Evolutionary conservation across 2,113 vertebrate species (phyloP).

Genomic region (Mesocricetus auratus): DNA sequence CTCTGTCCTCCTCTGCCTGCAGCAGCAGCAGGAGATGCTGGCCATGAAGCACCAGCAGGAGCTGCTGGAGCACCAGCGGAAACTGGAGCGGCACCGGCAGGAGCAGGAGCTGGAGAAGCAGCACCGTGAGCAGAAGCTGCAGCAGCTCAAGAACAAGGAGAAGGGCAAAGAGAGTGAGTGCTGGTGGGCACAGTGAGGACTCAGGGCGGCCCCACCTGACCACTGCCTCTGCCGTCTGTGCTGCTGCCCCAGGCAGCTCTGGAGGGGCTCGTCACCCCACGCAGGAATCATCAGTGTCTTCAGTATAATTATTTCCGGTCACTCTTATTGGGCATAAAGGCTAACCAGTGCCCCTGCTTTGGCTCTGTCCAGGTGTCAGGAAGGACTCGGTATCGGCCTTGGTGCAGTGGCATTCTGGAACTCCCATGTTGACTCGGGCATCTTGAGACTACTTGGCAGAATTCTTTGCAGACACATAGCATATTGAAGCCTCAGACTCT

Average conservation of each 20-base stretch:
- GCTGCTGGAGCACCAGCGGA: slow-evolving; percentile 97
- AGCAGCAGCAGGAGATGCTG: slow-evolving; percentile 98
- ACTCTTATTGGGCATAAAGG: neutral
- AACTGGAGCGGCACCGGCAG: slow-evolving; percentile 95
- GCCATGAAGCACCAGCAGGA: slow-evolving; percentile 99
- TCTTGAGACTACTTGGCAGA: neutral
- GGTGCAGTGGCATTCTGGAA: neutral
- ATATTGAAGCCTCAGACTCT: slow-evolving; percentile 36
- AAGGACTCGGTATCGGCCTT: slow-evolving; percentile 31
- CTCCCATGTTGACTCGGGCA: neutral
- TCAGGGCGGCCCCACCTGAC: neutral
- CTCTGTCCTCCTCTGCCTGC: neutral
- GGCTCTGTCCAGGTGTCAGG: slow-evolving; percentile 64
- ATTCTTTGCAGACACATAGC: slow-evolving; percentile 68
- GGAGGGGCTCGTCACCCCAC: neutral
- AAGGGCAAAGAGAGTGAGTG: slow-evolving; percentile 97
- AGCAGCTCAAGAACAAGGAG: slow-evolving; percentile 98
- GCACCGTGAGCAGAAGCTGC: slow-evolving; percentile 96
- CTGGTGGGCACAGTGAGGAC: neutral
- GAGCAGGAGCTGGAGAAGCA: slow-evolving; percentile 98
- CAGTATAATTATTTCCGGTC: neutral
- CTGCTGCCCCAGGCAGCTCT: too few relatives aligned
- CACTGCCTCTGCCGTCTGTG: neutral
- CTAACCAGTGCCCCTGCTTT: neutral
- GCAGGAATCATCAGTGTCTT: neutral